Evolutionary conservation across 2,113 vertebrate genomes (phyloP).

Genomic region (Tachysurus vachellii): DNA sequence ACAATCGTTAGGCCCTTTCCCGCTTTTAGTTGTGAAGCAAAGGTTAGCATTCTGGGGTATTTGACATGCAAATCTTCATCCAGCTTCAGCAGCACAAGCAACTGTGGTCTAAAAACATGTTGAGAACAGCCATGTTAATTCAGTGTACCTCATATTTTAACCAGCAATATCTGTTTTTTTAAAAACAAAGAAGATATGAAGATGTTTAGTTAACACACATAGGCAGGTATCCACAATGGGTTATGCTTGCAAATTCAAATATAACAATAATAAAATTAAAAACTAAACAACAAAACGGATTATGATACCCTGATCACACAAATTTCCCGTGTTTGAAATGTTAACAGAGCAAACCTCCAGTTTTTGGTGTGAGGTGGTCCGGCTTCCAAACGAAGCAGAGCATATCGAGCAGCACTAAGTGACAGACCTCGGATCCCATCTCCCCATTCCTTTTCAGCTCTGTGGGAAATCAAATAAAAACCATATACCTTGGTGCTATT

Average conservation of each 20-base stretch:
- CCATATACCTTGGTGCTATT: background rate
- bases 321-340: background rate
- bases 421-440: slow-evolving; percentile 96
- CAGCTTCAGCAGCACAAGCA: slow-evolving; percentile 92
- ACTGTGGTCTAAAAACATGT: slow-evolving; percentile 80
- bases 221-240: background rate
- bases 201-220: background rate
- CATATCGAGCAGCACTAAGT: slow-evolving; percentile 91
- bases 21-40: slow-evolving; percentile 96
- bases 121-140: background rate
- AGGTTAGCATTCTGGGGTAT: slow-evolving; percentile 93
- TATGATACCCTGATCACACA: background rate
- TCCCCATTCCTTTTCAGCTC: slow-evolving; percentile 97
- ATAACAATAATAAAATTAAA: background rate
- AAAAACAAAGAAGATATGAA: background rate
- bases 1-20: slow-evolving; percentile 97
- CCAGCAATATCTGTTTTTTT: background rate
- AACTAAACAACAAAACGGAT: background rate
- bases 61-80: slow-evolving; percentile 98
- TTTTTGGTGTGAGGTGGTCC: slow-evolving; percentile 98
- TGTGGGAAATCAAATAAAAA: slow-evolving; percentile 36
- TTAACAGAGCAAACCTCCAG: slow-evolving; percentile 82
- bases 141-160: background rate
- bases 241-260: background rate
- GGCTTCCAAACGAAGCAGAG: slow-evolving; percentile 87